Conservation (phyloP, 2,888 invertebrate genomes). For the Noctuana brunneofusca region DNA sequence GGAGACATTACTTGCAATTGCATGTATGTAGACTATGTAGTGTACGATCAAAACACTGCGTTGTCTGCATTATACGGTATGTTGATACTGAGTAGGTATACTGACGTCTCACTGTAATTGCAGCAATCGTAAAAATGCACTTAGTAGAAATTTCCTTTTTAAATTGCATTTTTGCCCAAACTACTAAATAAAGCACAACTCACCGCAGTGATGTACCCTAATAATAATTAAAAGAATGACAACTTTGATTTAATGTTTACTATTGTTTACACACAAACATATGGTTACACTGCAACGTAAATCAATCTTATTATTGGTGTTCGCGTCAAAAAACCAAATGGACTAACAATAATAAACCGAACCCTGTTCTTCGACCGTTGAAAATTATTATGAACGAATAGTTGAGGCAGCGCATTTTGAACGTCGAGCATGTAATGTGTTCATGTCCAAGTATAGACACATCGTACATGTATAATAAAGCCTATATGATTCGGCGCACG, state of each 20-base stretch:
- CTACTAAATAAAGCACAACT: background rate
- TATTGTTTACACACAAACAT: slow-evolving; percentile 11
- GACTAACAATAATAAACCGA: slow-evolving; percentile 22
- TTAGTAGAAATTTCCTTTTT: background rate
- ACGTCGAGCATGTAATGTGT: slow-evolving; percentile 9
- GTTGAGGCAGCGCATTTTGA: slow-evolving; percentile 1
- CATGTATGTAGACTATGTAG: background rate
- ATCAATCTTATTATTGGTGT: slow-evolving; percentile 24
- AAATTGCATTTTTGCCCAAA: background rate
- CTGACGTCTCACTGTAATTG: background rate
- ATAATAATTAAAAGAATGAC: background rate
- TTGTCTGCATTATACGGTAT: background rate
- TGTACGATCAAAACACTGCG: slow-evolving; percentile 6
- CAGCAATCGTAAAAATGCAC: background rate
- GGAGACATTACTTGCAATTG: slow-evolving; percentile 48
- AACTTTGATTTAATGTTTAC: background rate
- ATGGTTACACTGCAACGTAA: slow-evolving; percentile 14
- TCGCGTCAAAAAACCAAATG: slow-evolving; percentile 14
- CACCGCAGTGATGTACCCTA: background rate
- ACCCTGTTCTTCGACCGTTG: slow-evolving; percentile 13
- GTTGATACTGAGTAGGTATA: too few relatives aligned
- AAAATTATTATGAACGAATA: slow-evolving; percentile 19
- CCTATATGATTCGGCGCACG: background rate
- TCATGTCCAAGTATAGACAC: slow-evolving; percentile 19
- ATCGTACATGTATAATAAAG: background rate